Percentiles rank a stretch among this genome's conserved stretches.
Evolutionary conservation across 2,888 invertebrate genomes (phyloP).

Genomic region (Dasysyrphus albostriatus): DNA sequence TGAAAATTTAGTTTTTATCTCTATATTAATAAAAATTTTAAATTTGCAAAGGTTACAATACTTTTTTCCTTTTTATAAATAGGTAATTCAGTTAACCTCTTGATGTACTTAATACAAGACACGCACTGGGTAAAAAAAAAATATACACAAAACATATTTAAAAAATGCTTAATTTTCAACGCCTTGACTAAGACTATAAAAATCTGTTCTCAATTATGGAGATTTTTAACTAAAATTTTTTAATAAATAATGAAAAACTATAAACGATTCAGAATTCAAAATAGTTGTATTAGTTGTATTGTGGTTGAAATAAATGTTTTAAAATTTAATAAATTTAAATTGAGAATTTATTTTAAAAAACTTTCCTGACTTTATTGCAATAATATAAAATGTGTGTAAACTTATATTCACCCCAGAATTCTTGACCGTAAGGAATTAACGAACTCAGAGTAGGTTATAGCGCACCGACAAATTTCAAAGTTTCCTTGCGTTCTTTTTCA

Average conservation of each 20-base stretch:
- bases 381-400: too few relatives aligned
- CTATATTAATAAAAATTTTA: too few relatives aligned
- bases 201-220: neutral
- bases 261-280: neutral
- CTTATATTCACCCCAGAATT: neutral
- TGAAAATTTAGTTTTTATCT: too few relatives aligned
- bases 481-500: slow-evolving; percentile 19
- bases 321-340: neutral
- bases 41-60: too few relatives aligned
- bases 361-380: neutral
- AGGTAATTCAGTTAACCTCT: too few relatives aligned
- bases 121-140: too few relatives aligned
- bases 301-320: neutral
- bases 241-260: neutral
- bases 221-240: neutral
- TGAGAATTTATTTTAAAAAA: neutral
- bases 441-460: neutral
- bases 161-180: too few relatives aligned
- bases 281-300: neutral
- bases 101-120: too few relatives aligned
- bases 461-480: neutral
- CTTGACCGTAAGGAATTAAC: neutral
- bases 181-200: too few relatives aligned
- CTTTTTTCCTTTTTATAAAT: too few relatives aligned
- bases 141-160: too few relatives aligned